phyloP scores from a whole-genome alignment of 2,797 vertebrate genomes.

The Setipinna tenuifilis region DNA sequence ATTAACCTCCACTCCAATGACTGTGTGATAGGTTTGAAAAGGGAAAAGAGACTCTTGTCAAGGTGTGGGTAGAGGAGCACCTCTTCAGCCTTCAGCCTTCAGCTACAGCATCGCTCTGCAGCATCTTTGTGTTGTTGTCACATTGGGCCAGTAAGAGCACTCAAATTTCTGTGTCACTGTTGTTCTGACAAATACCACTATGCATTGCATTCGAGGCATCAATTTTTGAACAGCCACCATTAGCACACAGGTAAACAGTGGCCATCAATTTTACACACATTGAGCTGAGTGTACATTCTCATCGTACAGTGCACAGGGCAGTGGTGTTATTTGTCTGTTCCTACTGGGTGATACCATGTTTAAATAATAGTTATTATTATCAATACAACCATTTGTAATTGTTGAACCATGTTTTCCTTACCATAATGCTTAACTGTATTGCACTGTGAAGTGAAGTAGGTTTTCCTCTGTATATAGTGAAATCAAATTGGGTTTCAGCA shows the following conservation, averaged over 20 bases:
- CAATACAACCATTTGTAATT: neutral
- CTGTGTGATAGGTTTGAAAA: slow-evolving; percentile 69
- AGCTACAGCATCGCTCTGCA: slow-evolving; percentile 67
- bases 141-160: slow-evolving; percentile 74
- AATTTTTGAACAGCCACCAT: neutral
- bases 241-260: neutral
- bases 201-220: slow-evolving; percentile 45
- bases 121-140: slow-evolving; percentile 72
- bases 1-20: slow-evolving; percentile 87
- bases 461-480: too few species aligned
- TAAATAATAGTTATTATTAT: neutral
- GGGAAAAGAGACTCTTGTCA: slow-evolving; percentile 84
- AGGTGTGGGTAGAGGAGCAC: slow-evolving; percentile 72
- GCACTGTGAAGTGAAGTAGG: too few species aligned
- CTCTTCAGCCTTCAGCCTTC: slow-evolving; percentile 63
- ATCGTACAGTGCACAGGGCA: neutral
- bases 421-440: neutral
- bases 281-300: neutral
- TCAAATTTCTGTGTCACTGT: slow-evolving; percentile 66
- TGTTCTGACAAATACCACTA: slow-evolving; percentile 74
- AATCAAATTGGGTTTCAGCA: too few species aligned
- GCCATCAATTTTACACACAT: neutral
- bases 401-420: neutral
- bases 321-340: too few species aligned
- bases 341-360: too few species aligned